These are phyloP conservation scores for Copidosoma aretas DNA, from an alignment of 2,888 invertebrate genomes.

Conservation along the genomic window DNA sequence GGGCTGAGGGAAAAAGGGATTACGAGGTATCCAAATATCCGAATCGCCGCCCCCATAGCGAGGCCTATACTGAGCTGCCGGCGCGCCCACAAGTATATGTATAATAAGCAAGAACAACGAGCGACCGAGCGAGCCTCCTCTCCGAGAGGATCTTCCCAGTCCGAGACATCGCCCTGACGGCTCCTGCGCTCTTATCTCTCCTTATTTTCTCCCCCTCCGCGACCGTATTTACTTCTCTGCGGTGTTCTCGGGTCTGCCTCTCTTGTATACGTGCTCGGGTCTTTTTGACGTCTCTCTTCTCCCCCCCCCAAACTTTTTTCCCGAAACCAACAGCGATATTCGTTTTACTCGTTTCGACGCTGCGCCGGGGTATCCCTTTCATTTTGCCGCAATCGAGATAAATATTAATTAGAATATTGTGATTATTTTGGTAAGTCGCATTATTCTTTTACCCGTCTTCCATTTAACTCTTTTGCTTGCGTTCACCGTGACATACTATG, in stretches of 20 bases:
- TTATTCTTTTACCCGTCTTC: background rate
- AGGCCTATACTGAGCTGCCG: slow-evolving; percentile 46
- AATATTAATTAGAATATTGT: slow-evolving; percentile 24
- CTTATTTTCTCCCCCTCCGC: background rate
- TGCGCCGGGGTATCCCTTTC: background rate
- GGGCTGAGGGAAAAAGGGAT: slow-evolving; percentile 51
- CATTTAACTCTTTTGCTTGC: too few relatives aligned
- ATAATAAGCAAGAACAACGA: too few relatives aligned
- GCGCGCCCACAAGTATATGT: too few relatives aligned
- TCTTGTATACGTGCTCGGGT: background rate
- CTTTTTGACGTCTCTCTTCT: slow-evolving; percentile 32
- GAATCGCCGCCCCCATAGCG: slow-evolving; percentile 51
- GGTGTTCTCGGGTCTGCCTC: background rate
- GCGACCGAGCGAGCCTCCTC: too few relatives aligned
- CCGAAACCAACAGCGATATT: background rate
- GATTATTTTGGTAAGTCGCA: background rate
- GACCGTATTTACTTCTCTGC: slow-evolving; percentile 10
- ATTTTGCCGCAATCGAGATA: slow-evolving; percentile 5
- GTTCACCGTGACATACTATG: too few relatives aligned
- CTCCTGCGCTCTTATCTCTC: background rate
- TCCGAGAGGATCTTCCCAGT: background rate
- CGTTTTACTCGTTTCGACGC: background rate
- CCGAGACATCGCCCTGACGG: background rate
- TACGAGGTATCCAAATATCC: slow-evolving; percentile 59
- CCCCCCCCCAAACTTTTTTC: slow-evolving; percentile 12